Evolutionary conservation across 2,888 invertebrate genomes (phyloP).

Genomic region (Galeopsomyia nigrocyanea): DNA sequence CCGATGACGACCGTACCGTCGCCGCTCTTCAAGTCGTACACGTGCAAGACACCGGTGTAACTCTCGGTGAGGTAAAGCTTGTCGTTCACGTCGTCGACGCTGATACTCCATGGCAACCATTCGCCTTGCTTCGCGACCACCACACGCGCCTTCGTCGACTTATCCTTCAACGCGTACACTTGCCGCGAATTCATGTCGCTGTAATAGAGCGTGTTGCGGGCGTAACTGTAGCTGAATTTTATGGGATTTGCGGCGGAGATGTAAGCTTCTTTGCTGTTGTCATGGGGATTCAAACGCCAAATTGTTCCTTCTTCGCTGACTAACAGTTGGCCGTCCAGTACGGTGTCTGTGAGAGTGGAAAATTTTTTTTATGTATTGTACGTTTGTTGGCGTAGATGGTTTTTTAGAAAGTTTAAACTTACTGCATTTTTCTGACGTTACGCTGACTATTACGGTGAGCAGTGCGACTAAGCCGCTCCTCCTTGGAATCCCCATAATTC

Average conservation of each 20-base stretch:
- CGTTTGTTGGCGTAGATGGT: no score
- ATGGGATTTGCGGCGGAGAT: not conserved
- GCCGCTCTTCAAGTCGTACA: not conserved
- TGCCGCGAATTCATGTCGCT: not conserved
- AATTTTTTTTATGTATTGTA: no score
- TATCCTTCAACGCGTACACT: not conserved
- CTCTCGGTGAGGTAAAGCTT: constrained; percentile 25
- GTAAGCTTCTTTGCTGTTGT: not conserved
- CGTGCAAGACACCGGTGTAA: not conserved
- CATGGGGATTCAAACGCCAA: not conserved
- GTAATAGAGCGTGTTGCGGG: constrained; percentile 11
- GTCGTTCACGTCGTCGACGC: constrained; percentile 3
- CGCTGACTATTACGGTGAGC: no score
- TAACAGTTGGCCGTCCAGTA: not conserved
- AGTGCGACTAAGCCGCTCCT: no score
- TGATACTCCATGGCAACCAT: constrained; percentile 17
- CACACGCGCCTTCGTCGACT: not conserved
- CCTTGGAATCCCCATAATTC: no score
- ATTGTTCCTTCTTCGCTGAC: not conserved
- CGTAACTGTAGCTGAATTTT: constrained; percentile 11
- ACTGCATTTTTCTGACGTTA: no score
- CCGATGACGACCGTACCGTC: not conserved
- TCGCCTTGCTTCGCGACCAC: not conserved
- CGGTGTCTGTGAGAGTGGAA: not conserved
- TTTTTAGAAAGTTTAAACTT: no score